A percentile compares a stretch with the other conserved stretches of the same genome.
Conservation (phyloP, 2,888 invertebrate genomes). For the Dendrolimus houi region DNA sequence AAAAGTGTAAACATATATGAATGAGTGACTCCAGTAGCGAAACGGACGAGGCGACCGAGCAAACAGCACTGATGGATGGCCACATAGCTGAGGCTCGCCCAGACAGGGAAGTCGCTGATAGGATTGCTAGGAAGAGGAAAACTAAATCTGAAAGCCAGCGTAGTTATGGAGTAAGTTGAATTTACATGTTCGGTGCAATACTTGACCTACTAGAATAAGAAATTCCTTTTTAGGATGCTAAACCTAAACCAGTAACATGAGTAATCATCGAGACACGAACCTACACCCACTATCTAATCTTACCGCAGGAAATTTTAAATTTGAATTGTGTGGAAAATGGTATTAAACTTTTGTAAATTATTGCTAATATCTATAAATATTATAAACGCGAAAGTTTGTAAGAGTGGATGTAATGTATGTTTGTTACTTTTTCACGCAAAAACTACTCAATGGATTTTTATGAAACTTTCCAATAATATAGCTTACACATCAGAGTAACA, state of each 20-base stretch:
- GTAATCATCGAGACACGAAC: neutral
- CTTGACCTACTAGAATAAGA: neutral
- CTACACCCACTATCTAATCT: slow-evolving; percentile 13
- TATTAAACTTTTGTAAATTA: neutral
- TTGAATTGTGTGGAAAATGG: neutral
- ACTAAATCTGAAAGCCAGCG: slow-evolving; percentile 68
- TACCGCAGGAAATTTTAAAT: neutral
- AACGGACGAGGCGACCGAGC: slow-evolving; percentile 81
- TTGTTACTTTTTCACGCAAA: no score
- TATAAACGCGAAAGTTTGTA: no score
- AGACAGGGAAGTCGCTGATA: slow-evolving; percentile 72
- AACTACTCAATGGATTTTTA: no score
- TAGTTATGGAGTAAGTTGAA: slow-evolving; percentile 68
- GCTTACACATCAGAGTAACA: no score
- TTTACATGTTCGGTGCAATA: neutral
- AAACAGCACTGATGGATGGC: slow-evolving; percentile 90
- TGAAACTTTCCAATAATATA: no score
- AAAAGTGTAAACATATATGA: slow-evolving; percentile 35
- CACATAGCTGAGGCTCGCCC: slow-evolving; percentile 82
- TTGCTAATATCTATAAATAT: no score
- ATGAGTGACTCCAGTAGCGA: slow-evolving; percentile 66
- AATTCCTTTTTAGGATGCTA: neutral
- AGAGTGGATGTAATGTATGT: no score
- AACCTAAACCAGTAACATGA: neutral
- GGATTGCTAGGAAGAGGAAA: slow-evolving; percentile 74